Evolutionary conservation across 2,888 invertebrate genomes (phyloP), one percentile per base, ranked within the genome.

Genomic region (Spodoptera exigua): DNA sequence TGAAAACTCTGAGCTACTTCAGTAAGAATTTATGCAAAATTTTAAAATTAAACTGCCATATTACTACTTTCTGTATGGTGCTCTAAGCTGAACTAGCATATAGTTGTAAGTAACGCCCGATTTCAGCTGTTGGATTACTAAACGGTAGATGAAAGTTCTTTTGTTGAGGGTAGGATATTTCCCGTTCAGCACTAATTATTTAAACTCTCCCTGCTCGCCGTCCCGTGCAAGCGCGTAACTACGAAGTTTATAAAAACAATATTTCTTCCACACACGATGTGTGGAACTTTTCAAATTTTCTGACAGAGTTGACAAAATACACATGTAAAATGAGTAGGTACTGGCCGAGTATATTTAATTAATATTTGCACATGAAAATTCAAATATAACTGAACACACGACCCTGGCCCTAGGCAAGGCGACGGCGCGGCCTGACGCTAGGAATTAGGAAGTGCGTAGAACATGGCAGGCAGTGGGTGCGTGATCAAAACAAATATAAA

Each of bases 401-500:
- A 75, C 80, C 78, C 69, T 76, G 75, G 78, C 70, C 73, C 70
- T 74, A 52, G 55, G 49, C 74, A 73, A 79, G 75, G 75, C 61
- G 54, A 75, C 67, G 66, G 60, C 53, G 63, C 47, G 57, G 70
- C 66, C 73, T 74, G 66, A 70, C 70, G 73, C 62, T 65, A 74
- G 67, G 74, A 70, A 82, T 79, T 82, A 84, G 88, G 86, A 85
- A 86, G 82, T 83, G 84, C 85, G 86, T 84, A 81, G 75, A 73
- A 64, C 65, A 65, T 70, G 80, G 78, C 88, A 89, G 81, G 73
- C 82, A 63, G 74, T 67, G 74, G 69, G 67, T 77, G 86, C 89
- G 89, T 90, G 91, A 84, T 82, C 81, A 75, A 74, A 81, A 81
- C 83, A 87, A 87, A 90, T 90, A 89, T 87, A 87, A 87, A 84